Base-by-base conservation (phyloP, 2,113 vertebrate genomes). In the Anas platyrhynchos region DNA sequence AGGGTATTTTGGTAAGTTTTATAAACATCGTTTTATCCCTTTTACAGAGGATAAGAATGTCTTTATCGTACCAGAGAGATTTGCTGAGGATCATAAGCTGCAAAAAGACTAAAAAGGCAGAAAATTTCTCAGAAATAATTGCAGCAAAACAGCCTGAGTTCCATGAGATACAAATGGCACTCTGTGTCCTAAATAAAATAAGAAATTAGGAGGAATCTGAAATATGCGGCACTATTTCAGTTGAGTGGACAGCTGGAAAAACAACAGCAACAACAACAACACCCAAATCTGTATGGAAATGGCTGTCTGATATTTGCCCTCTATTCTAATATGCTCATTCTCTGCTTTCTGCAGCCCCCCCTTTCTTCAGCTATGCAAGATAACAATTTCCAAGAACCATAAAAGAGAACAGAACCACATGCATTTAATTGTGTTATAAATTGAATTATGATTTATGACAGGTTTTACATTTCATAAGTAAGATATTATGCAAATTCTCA, bases 361-460 rank as follows among this genome's bases (percentile, higher is more conserved):
- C 55, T 93, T 73, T 69, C 84, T 89, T 59, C 91, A 87, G 67
- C 41, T 77, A 69, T 3, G 3, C 66, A 50, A 74, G 86, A 72
- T 89, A 91, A 87, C 71, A 18, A 55, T 89, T 96, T 93, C 77
- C 41, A 87, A 76, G 83, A 89, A 89, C 67, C 44, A 82, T 89
- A 91, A 95, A 92, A 92, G 58, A 79, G 66, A 89, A 94, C 41
- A 85, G 94, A 95, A 92, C 66, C 88, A 91, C 80, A 66, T 55
- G 48, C 83, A 89, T 79, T 94, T 96, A 82, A 95, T 92, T 94
- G 88, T 81, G 69, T 79, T 88, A 69, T 77, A 94, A 95, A 93
- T 96, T 94, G 88, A 87, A 82, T 92, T 92, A 89, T 34, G 46
- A 92, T 95, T 96, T 93, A 92, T 85, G 86, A 46, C 41, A 63